phyloP scores from a whole-genome alignment of 1,140 invertebrate genomes.

The Lethocerus indicus region DNA sequence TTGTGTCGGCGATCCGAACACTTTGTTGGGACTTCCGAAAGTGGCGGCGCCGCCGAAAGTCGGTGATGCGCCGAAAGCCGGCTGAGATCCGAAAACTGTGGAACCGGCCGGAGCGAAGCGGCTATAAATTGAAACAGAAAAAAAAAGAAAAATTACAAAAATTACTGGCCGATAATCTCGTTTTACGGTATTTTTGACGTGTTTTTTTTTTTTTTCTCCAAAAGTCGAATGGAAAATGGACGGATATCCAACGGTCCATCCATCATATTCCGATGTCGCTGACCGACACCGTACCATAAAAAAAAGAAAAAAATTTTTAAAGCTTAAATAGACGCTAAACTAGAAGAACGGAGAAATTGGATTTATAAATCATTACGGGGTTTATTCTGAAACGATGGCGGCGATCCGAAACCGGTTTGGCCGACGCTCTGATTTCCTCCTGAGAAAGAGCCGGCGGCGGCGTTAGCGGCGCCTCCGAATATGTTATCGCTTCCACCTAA shows the following conservation, averaged over 20 bases:
- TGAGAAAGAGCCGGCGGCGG: slow-evolving; percentile 15
- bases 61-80: slow-evolving; percentile 28
- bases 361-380: too few species aligned
- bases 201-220: too few species aligned
- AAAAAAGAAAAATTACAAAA: too few species aligned
- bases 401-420: slow-evolving; percentile 26
- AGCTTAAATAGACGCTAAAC: too few species aligned
- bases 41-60: slow-evolving; percentile 31
- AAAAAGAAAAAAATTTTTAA: too few species aligned
- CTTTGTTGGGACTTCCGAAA: slow-evolving; percentile 29
- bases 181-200: too few species aligned
- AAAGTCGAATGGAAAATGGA: too few species aligned
- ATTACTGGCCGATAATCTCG: too few species aligned
- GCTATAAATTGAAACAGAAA: not conserved
- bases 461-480: slow-evolving; percentile 1
- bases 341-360: slow-evolving; percentile 1
- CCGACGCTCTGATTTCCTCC: slow-evolving; percentile 19
- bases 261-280: too few species aligned
- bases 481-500: not conserved
- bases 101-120: not conserved
- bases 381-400: slow-evolving; percentile 19
- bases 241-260: too few species aligned
- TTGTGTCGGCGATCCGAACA: slow-evolving; percentile 24
- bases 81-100: slow-evolving; percentile 13
- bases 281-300: too few species aligned